These are phyloP conservation scores for Napeogenes sylphis DNA, from an alignment of 2,888 invertebrate genomes.

Conservation along the genomic window DNA sequence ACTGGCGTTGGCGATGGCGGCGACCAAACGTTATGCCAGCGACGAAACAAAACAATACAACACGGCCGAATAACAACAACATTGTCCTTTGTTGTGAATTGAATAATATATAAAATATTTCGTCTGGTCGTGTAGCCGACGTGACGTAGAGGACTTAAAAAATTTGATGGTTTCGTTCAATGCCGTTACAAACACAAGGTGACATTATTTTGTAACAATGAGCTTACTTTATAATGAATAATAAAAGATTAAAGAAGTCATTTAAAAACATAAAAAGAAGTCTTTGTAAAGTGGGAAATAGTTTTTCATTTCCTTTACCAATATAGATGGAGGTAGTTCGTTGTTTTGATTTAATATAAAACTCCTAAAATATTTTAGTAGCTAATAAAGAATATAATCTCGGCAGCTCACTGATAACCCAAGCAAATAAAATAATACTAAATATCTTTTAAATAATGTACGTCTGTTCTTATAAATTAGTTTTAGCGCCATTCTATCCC, in stretches of 20 bases:
- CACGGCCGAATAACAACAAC: slow-evolving; percentile 48
- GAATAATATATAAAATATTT: slow-evolving; percentile 29
- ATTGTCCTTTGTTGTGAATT: slow-evolving; percentile 37
- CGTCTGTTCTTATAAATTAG: neutral
- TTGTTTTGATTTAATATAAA: neutral
- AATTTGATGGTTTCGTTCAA: slow-evolving; percentile 41
- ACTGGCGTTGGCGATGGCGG: slow-evolving; percentile 56
- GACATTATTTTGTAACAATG: slow-evolving; percentile 40
- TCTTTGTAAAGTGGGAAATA: neutral
- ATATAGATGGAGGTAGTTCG: neutral
- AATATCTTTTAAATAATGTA: no score
- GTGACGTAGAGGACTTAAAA: slow-evolving; percentile 36
- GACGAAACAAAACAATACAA: slow-evolving; percentile 56
- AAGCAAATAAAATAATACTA: no score
- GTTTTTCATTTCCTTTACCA: neutral
- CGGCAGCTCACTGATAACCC: no score
- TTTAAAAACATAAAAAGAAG: slow-evolving; percentile 19
- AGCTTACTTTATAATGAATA: slow-evolving; percentile 12
- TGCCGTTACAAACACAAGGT: slow-evolving; percentile 47
- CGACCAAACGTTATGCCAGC: slow-evolving; percentile 58
- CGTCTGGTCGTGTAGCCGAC: slow-evolving; percentile 33
- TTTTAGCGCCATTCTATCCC: neutral
- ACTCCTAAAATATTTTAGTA: neutral
- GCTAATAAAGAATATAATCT: no score
- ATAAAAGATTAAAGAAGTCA: slow-evolving; percentile 14